Base-by-base conservation (phyloP, 2,113 vertebrate species). In the Crotophaga sulcirostris region DNA sequence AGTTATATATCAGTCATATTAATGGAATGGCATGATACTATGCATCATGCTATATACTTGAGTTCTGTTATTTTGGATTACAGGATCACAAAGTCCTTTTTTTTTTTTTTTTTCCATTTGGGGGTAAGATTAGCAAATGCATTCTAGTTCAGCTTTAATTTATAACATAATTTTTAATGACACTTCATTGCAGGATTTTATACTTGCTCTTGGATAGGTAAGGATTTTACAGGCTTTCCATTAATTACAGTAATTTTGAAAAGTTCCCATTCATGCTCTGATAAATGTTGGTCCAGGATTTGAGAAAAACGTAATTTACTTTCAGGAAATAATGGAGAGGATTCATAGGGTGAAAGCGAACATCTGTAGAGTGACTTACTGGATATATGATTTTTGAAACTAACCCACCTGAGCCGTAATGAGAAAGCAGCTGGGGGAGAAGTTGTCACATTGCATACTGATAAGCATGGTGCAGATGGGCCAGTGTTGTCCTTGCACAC, bases 401-500 rank as follows among this genome's bases (percentile, higher is more conserved):
- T 25, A 84, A 69, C 45, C 62, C 59, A 44, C 70, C 75, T 86
- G 89, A 73, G 59, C 45, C 76, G 31, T 44, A 60, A 94, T 47
- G 40, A 91, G 75, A 63, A 94, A 90, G 83, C 84, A 87, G 63
- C 63, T 93, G 70, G 59, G 75, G 82, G 45, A 45, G 59, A 94
- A 76, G 26, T 16, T 66, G 51, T 64, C 77, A 44, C 1, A 0
- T 72, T 63, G 70, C 62, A 66, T 76, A 60, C 49, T 4, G 7
- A 68, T 76, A 64, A 91, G 58, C 42, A 25, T 5, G 33, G 33
- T 51, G n/a, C 64, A 84, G 72, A 60, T 38, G 42, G 55, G 42
- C 36, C 11, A 8, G 1, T 5, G 3, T 55, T 64, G 24, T 89
- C 29, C 70, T 67, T 60, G 38, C 40, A 36, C n/a, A 19, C 33